These are phyloP conservation scores for Ganaspis brasiliensis DNA, from an alignment of 2,888 invertebrate species.

Conservation along the genomic window DNA sequence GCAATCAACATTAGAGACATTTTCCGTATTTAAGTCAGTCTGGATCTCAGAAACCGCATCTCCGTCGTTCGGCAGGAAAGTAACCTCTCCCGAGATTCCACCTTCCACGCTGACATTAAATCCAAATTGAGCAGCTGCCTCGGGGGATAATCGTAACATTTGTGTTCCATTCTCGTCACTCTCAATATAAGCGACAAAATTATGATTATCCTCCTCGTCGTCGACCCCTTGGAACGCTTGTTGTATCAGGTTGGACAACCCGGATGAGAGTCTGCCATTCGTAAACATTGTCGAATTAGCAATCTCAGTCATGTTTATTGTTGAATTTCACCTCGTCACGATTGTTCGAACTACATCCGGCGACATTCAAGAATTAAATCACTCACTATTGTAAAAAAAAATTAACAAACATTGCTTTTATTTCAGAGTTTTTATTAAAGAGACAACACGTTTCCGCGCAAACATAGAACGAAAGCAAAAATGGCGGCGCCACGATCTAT, in stretches of 20 bases:
- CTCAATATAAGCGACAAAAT: conserved; percentile 75
- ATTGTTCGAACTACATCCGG: neutral
- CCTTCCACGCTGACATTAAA: conserved; percentile 59
- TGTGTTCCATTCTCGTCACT: conserved; percentile 73
- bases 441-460: conserved; percentile 27
- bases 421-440: neutral
- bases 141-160: conserved; percentile 77
- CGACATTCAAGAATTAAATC: neutral
- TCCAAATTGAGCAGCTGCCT: conserved; percentile 77
- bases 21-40: neutral
- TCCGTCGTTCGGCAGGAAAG: neutral
- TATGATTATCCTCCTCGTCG: conserved; percentile 66
- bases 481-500: conserved; percentile 14
- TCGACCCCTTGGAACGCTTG: conserved; percentile 76
- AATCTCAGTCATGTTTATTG: conserved; percentile 49
- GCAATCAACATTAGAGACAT: neutral
- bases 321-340: neutral
- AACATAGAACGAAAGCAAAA: neutral
- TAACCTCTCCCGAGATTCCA: conserved; percentile 9
- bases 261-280: conserved; percentile 67
- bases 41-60: neutral
- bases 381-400: neutral
- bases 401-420: conserved; percentile 16
- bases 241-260: conserved; percentile 73
- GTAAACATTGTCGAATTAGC: conserved; percentile 41